Evolutionary conservation across 2,797 vertebrate genomes (phyloP), one percentile per base, ranked within the genome.

Genomic region (Luscinia megarhynchos): DNA sequence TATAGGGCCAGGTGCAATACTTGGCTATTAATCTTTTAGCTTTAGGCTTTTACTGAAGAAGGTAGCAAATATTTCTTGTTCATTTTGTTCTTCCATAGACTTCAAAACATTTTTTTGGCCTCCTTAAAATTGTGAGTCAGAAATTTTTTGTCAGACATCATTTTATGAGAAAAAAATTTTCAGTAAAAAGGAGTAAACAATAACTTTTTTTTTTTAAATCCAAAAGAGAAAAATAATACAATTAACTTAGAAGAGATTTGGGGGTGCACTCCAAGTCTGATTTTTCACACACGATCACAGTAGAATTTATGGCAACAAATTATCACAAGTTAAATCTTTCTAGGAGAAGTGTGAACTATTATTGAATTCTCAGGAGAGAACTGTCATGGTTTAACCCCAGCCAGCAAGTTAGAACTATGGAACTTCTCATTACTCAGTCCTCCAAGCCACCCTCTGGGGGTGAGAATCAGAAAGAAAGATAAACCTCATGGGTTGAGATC

Each of bases 391-490:
- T 58, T 63, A 53, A 77, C 15, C 17, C 14, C 40, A 64, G 18
- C 9, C 26, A 64, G 30, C 24, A 53, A 58, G 14, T n/a, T 17
- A 21, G 24, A 19, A 46, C 18, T 7, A 15, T 19, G 54, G 38
- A 32, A 26, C 21, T 41, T 9, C 12, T 53, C 15, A 23, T 66
- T 58, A 53, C 12, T 59, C 53, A 32, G 15, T 62, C 7, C 45
- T 38, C 34, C 66, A 72, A 23, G 11, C 7, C 8, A 46, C 21
- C 5, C 26, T 3, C 0, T 11, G 11, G 0, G 1, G 10, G 3
- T 10, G 3, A 59, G 15, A 46, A 72, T 48, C 30, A 34, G 46
- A 54, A 59, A 58, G 29, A 45, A 51, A 27, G 9, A 21, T 17
- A 72, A 36, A 66, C 26, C 5, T 58, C 18, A 15, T 23, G 9